Conservation (phyloP, 2,888 invertebrate genomes). For the Macrosoma leucophasiata region DNA sequence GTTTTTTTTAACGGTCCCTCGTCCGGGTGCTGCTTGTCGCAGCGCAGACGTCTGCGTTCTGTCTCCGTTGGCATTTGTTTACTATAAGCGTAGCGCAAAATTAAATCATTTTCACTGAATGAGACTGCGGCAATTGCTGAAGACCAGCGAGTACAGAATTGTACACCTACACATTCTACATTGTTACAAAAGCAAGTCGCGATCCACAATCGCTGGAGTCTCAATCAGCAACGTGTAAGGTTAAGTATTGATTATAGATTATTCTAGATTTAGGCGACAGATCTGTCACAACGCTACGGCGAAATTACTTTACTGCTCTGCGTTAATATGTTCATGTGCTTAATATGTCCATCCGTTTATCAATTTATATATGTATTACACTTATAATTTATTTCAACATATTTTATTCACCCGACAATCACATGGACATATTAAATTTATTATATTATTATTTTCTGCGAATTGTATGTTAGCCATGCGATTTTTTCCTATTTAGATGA, state of each 20-base stretch:
- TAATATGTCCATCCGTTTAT: conserved; percentile 3
- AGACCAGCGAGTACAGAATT: too few relatives aligned
- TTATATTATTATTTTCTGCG: conserved; percentile 7
- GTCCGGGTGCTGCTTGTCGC: conserved; percentile 38
- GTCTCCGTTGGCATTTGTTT: conserved; percentile 39
- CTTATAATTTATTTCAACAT: conserved; percentile 7
- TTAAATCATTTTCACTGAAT: conserved; percentile 35
- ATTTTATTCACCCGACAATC: neutral
- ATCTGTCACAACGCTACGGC: conserved; percentile 65
- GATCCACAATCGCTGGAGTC: conserved; percentile 22
- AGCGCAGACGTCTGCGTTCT: conserved; percentile 32
- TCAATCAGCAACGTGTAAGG: conserved; percentile 29
- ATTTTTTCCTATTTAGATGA: conserved; percentile 11
- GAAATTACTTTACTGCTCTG: conserved; percentile 48
- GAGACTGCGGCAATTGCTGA: too few relatives aligned
- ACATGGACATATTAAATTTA: conserved; percentile 17
- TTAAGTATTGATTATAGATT: conserved; percentile 60
- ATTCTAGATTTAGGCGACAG: conserved; percentile 61
- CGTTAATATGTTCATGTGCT: conserved; percentile 46
- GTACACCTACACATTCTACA: neutral
- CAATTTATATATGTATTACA: conserved; percentile 7
- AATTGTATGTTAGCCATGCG: conserved; percentile 22
- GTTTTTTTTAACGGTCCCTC: conserved; percentile 65
- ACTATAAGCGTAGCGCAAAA: conserved; percentile 56
- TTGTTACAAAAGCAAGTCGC: neutral